Evolutionary conservation across 2,888 invertebrate genomes (phyloP), one percentile per base, ranked within the genome.

Genomic region (Leptopilina myrica): DNA sequence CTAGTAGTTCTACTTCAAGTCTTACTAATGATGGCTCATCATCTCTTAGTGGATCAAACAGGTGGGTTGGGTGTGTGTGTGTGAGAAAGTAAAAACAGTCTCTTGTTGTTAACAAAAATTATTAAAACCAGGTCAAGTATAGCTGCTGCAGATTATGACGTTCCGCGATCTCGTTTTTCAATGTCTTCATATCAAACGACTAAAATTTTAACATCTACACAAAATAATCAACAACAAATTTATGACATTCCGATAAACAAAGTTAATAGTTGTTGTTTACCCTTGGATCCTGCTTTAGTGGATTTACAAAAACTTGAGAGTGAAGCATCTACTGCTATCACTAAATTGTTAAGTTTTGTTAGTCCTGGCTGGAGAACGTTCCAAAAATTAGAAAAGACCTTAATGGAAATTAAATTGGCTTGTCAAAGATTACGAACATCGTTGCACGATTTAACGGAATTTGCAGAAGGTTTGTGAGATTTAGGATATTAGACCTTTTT

Each of bases 391-490:
- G 96, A 97, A 85, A 94, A 95, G 15, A 95, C 95, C 79, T 92
- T 97, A 65, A 95, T 96, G 92, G 97, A 98, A 90, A 95, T 98
- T 64, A 96, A 96, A 92, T 93, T 97, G 84, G 95, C 97, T 7
- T 96, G 96, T 66, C 94, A 95, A 7, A 93, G 96, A 76, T 93
- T 98, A 69, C 94, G 96, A 84, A 96, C 96, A 5, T 95, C 97
- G 1, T 92, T 98, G 53, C 96, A 97, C 90, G 97, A 98, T 92
- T 94, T 98, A 80, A 95, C 97, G 0, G 96, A 97, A 85, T 98
- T 98, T 90, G 95, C 96, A 0, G 97, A 97, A 91, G 97, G 98
- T 83, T 80, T 0, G 56, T 33, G 8, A 49, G 33, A 73, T 73
- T 15, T 15, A 76, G 43, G 7, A 7, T 43, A 33, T 33, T 33